phyloP scores from a whole-genome alignment of 2,888 invertebrate genomes.

The Habrosyne pyritoides region DNA sequence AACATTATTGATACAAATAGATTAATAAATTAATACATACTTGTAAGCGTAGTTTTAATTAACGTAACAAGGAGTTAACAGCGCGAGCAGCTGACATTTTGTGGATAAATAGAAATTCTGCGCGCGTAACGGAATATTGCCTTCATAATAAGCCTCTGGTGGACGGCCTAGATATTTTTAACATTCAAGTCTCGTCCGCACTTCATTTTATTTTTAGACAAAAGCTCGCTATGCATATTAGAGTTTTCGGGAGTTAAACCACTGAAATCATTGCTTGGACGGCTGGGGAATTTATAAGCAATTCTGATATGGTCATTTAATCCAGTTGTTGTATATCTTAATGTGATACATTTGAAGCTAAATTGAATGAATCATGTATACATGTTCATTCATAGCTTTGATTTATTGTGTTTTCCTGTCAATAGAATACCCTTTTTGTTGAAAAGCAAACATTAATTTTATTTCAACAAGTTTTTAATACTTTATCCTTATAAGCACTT shows the following conservation, averaged over 20 bases:
- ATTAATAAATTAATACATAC: slow-evolving; percentile 35
- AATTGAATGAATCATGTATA: too few species aligned
- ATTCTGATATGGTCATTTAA: slow-evolving; percentile 1
- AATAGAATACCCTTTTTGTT: too few species aligned
- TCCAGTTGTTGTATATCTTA: neutral
- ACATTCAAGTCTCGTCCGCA: slow-evolving; percentile 55
- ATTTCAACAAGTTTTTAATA: too few species aligned
- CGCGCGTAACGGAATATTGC: slow-evolving; percentile 65
- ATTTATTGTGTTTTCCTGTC: too few species aligned
- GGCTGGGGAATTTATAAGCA: neutral
- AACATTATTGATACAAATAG: slow-evolving; percentile 35
- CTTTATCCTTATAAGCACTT: neutral
- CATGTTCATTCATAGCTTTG: too few species aligned
- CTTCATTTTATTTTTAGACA: slow-evolving; percentile 70
- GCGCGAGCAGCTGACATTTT: slow-evolving; percentile 34
- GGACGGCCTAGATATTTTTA: slow-evolving; percentile 47
- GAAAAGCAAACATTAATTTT: too few species aligned
- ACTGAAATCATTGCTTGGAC: slow-evolving; percentile 36
- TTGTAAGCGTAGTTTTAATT: slow-evolving; percentile 38
- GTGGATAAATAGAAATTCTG: slow-evolving; percentile 63
- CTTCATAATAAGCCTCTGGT: slow-evolving; percentile 66
- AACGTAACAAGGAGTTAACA: slow-evolving; percentile 39
- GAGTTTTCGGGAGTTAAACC: slow-evolving; percentile 43
- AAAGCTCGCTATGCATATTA: slow-evolving; percentile 53
- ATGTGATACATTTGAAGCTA: too few species aligned